phyloP scores from a whole-genome alignment of 2,888 invertebrate species.

The Eurois occulta region DNA sequence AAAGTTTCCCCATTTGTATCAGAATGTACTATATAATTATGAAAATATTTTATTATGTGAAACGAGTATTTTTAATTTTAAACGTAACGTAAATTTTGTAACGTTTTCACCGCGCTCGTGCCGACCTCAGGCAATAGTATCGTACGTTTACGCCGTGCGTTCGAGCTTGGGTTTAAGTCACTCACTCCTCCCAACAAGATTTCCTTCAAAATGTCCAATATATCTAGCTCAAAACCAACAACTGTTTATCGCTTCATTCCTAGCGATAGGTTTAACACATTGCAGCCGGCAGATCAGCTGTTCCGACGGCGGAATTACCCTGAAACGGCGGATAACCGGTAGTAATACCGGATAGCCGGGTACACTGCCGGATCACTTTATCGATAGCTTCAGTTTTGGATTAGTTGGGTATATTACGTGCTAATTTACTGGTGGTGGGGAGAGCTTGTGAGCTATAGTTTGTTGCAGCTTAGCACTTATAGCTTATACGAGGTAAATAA shows the following conservation, averaged over 20 bases:
- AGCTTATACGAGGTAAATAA: neutral
- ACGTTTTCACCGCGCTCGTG: too few species aligned
- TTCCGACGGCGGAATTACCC: constrained; percentile 55
- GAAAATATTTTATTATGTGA: too few species aligned
- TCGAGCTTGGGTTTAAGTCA: neutral
- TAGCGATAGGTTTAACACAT: constrained; percentile 55
- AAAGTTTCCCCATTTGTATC: too few species aligned
- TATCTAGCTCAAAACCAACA: constrained; percentile 8
- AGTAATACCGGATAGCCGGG: constrained; percentile 41
- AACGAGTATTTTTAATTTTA: too few species aligned
- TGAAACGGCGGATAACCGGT: constrained; percentile 42
- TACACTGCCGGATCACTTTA: constrained; percentile 56
- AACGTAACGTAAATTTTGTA: too few species aligned
- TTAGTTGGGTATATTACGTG: constrained; percentile 54
- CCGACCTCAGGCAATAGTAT: neutral
- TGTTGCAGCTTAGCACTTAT: neutral
- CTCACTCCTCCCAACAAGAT: constrained; percentile 21
- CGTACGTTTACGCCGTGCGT: neutral
- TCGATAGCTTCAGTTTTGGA: constrained; percentile 60
- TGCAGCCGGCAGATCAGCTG: constrained; percentile 48
- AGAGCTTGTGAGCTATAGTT: constrained; percentile 5
- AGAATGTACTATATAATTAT: too few species aligned
- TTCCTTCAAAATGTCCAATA: constrained; percentile 12
- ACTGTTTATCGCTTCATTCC: constrained; percentile 28
- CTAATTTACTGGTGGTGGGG: constrained; percentile 44